Percentiles rank a stretch among this genome's conserved stretches.
Evolutionary conservation across 2,888 invertebrate species (phyloP).

Genomic region (Cryptosula pallasiana): DNA sequence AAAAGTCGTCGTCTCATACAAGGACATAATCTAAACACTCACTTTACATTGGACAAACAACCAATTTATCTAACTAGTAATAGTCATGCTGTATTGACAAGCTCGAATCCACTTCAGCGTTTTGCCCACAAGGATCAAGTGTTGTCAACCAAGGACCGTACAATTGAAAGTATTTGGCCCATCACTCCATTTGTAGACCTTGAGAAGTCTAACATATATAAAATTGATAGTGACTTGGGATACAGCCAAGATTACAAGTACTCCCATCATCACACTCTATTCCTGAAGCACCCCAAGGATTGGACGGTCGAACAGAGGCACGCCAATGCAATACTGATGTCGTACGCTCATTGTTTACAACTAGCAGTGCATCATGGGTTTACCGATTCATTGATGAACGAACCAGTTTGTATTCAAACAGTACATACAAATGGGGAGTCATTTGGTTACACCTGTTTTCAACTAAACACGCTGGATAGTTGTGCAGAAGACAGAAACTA

Average conservation of each 20-base stretch:
- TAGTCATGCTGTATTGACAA: not conserved
- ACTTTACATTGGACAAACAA: not conserved
- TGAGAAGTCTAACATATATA: constrained; percentile 8
- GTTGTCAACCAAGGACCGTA: constrained; percentile 35
- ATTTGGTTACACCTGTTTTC: constrained; percentile 76
- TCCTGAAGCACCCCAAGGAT: constrained; percentile 26
- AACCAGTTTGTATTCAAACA: constrained; percentile 76
- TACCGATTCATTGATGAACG: constrained; percentile 52
- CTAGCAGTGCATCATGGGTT: constrained; percentile 68
- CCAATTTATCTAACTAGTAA: constrained; percentile 8
- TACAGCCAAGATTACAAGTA: not conserved
- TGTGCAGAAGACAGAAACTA: constrained; percentile 53
- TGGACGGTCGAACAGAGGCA: constrained; percentile 35
- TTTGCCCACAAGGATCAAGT: not conserved
- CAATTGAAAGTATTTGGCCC: constrained; percentile 70
- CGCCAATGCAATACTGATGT: constrained; percentile 55
- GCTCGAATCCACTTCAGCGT: not conserved
- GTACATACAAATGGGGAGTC: constrained; percentile 72
- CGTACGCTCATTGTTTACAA: constrained; percentile 68
- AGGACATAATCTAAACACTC: not conserved
- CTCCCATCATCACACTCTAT: constrained; percentile 39
- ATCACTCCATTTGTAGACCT: constrained; percentile 68
- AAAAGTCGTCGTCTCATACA: not conserved
- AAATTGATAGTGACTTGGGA: not conserved
- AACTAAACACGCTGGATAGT: constrained; percentile 65